Percentiles rank a stretch among this genome's conserved stretches.
These are phyloP conservation scores for Spicauda simplicius DNA, from an alignment of 2,888 invertebrate species.

Conservation along the genomic window DNA sequence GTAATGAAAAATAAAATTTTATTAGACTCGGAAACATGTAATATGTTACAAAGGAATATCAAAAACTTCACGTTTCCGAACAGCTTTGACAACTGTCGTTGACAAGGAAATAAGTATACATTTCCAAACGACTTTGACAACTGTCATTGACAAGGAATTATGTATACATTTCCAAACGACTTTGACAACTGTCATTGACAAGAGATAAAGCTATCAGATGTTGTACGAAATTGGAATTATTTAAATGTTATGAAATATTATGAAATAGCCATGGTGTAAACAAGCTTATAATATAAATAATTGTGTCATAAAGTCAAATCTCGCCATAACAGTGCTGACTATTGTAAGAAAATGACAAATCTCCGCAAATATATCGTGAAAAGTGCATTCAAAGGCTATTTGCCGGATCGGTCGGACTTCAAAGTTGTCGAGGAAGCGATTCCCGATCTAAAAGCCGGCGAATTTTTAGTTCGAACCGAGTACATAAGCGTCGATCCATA, in stretches of 20 bases:
- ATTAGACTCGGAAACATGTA: no score
- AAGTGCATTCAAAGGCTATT: constrained; percentile 32
- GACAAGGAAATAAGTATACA: no score
- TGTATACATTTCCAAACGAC: constrained; percentile 9
- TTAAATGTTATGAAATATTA: no score
- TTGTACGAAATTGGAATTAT: not conserved
- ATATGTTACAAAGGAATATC: no score
- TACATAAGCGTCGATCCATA: constrained; percentile 30
- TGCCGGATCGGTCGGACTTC: constrained; percentile 29
- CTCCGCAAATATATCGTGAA: constrained; percentile 28
- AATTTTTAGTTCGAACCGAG: constrained; percentile 30
- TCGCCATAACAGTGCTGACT: not conserved
- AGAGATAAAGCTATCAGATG: not conserved
- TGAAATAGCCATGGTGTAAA: no score
- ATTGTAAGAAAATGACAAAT: constrained; percentile 19
- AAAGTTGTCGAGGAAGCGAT: constrained; percentile 29
- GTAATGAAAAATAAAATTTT: constrained; percentile 8
- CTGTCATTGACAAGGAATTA: no score
- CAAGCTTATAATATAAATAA: no score
- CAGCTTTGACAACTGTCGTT: not conserved
- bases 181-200: not conserved
- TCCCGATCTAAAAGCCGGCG: constrained; percentile 29
- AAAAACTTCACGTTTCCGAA: constrained; percentile 5
- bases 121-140: no score
- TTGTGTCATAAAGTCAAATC: constrained; percentile 4